A percentile compares a stretch with the other conserved stretches of the same genome.
Evolutionary conservation across 1,140 invertebrate genomes (phyloP).

Genomic region (Drosophila triauraria): DNA sequence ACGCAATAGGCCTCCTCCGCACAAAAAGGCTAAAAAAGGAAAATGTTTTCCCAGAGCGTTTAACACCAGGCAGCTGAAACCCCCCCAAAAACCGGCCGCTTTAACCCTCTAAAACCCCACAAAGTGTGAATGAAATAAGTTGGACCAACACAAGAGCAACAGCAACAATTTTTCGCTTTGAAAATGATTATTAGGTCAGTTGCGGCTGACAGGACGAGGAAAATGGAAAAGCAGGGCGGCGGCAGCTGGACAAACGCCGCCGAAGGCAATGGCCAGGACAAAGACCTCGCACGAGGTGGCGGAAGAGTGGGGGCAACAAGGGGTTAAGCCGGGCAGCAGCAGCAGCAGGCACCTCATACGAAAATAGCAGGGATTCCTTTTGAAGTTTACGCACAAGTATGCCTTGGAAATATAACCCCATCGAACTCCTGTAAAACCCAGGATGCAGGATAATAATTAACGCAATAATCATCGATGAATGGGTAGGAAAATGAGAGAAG

Average conservation of each 20-base stretch:
- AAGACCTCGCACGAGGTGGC: constrained; percentile 11
- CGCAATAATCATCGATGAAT: constrained; percentile 84
- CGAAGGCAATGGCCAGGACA: constrained; percentile 49
- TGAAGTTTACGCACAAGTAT: constrained; percentile 84
- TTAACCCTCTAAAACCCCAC: not conserved
- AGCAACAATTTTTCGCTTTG: constrained; percentile 53
- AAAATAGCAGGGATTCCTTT: constrained; percentile 82
- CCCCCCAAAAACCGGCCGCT: not conserved
- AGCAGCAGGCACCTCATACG: constrained; percentile 54
- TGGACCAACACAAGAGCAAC: constrained; percentile 34
- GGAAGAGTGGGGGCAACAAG: constrained; percentile 3
- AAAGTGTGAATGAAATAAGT: constrained; percentile 63
- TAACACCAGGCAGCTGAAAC: constrained; percentile 34
- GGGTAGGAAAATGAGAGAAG: constrained; percentile 26
- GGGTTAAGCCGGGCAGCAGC: constrained; percentile 32
- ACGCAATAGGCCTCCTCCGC: constrained; percentile 7
- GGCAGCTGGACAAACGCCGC: constrained; percentile 35
- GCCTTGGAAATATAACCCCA: constrained; percentile 50
- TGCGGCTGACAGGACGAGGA: constrained; percentile 42
- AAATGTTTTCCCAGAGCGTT: constrained; percentile 51
- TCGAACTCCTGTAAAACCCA: constrained; percentile 48
- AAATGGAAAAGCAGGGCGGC: constrained; percentile 20
- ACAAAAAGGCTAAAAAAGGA: constrained; percentile 27
- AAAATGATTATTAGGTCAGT: constrained; percentile 79
- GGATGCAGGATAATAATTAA: constrained; percentile 80